These are phyloP conservation scores for Megatriorchis doriae DNA, from an alignment of 2,113 vertebrate species.

Conservation along the genomic window DNA sequence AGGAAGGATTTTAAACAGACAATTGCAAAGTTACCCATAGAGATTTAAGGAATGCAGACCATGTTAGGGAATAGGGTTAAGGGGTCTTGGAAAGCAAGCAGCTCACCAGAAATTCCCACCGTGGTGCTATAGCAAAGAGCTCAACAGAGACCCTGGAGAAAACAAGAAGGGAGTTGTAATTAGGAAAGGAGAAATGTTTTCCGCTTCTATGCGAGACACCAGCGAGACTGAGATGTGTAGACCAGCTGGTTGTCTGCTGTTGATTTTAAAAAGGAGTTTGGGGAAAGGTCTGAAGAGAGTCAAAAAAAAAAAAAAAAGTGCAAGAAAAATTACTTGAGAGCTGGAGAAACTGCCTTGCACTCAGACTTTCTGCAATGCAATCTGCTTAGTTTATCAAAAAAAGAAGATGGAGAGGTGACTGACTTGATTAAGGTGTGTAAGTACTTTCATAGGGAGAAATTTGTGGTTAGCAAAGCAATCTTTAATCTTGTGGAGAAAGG, in stretches of 20 bases:
- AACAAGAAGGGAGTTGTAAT: not conserved
- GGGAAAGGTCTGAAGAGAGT: not conserved
- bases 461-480: slow-evolving; percentile 13
- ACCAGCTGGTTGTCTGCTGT: not conserved
- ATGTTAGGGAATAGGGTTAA: not conserved
- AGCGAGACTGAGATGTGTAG: not conserved
- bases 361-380: not conserved
- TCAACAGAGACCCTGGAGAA: not conserved
- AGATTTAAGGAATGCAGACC: not conserved
- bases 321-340: not conserved
- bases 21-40: not conserved
- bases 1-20: not conserved
- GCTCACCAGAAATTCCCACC: not conserved
- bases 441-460: slow-evolving; percentile 4
- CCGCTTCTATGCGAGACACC: not conserved
- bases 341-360: not conserved
- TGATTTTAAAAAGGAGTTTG: not conserved
- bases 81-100: not conserved
- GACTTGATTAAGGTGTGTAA: slow-evolving; percentile 51
- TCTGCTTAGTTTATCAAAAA: not conserved
- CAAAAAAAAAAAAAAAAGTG: not conserved
- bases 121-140: not conserved
- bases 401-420: slow-evolving; percentile 44
- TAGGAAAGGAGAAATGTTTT: not conserved
- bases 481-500: slow-evolving; percentile 38